phyloP scores from a whole-genome alignment of 1,140 invertebrate species.

The Berghia stephanieae region DNA sequence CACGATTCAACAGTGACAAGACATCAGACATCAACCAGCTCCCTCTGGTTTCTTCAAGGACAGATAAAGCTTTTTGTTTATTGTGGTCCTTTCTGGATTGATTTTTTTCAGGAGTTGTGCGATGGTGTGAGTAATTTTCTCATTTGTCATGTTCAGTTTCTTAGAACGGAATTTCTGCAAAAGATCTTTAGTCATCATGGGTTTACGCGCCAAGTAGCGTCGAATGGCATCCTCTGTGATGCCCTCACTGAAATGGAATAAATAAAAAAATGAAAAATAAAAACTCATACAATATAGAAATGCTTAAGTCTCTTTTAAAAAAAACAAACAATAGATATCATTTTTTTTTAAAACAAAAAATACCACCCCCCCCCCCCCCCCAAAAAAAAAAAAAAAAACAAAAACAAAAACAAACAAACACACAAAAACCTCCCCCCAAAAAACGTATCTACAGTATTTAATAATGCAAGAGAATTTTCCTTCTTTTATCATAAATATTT shows the following conservation, averaged over 20 bases:
- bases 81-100: slow-evolving; percentile 90
- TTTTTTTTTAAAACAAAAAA: slow-evolving; percentile 1
- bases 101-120: slow-evolving; percentile 94
- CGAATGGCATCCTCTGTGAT: slow-evolving; percentile 94
- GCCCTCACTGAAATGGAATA: slow-evolving; percentile 82
- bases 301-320: no score
- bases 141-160: slow-evolving; percentile 87
- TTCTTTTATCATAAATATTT: no score
- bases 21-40: slow-evolving; percentile 12
- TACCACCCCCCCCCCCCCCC: no score
- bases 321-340: no score
- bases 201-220: slow-evolving; percentile 91
- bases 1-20: not conserved
- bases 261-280: slow-evolving; percentile 31
- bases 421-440: no score
- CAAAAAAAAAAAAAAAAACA: no score
- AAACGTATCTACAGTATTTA: no score
- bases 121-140: slow-evolving; percentile 91
- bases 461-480: no score
- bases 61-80: slow-evolving; percentile 95
- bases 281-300: not conserved
- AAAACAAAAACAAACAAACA: no score
- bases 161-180: slow-evolving; percentile 95
- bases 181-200: slow-evolving; percentile 94
- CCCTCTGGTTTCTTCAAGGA: slow-evolving; percentile 72